Conservation (phyloP, 1,140 invertebrate species). For the Caenorhabditis remanei region DNA sequence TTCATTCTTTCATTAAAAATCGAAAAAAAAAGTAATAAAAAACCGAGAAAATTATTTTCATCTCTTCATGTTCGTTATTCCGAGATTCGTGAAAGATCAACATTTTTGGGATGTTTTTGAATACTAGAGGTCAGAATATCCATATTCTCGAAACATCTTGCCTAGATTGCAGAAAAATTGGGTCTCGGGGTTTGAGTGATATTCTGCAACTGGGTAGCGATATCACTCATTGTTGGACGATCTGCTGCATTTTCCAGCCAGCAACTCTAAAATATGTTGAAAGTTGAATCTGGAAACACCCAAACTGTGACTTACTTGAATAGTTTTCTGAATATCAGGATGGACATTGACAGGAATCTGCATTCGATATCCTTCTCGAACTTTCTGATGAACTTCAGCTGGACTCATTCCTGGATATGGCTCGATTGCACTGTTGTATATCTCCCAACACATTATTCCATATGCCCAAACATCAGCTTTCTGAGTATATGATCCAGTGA, state of each 20-base stretch:
- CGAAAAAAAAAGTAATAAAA: no score
- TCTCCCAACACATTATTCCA: constrained; percentile 57
- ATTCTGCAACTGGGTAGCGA: constrained; percentile 19
- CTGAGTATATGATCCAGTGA: constrained; percentile 22
- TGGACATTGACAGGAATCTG: not conserved
- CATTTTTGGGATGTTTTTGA: no score
- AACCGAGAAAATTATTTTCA: no score
- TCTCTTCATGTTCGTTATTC: no score
- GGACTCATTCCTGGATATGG: constrained; percentile 65
- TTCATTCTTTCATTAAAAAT: no score
- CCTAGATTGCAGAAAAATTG: not conserved
- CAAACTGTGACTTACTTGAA: not conserved
- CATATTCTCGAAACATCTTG: no score
- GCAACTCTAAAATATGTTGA: constrained; percentile 10
- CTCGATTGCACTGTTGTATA: constrained; percentile 53
- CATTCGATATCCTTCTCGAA: constrained; percentile 61
- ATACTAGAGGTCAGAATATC: no score
- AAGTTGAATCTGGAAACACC: not conserved
- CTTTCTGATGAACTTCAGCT: constrained; percentile 44
- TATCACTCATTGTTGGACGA: constrained; percentile 57
- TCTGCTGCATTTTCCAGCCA: constrained; percentile 58
- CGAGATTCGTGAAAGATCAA: no score
- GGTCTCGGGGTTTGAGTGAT: constrained; percentile 16
- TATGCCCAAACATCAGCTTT: constrained; percentile 52
- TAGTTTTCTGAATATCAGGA: not conserved